Evolutionary conservation across 2,888 invertebrate genomes (phyloP).

Genomic region (Cerastoderma edule): DNA sequence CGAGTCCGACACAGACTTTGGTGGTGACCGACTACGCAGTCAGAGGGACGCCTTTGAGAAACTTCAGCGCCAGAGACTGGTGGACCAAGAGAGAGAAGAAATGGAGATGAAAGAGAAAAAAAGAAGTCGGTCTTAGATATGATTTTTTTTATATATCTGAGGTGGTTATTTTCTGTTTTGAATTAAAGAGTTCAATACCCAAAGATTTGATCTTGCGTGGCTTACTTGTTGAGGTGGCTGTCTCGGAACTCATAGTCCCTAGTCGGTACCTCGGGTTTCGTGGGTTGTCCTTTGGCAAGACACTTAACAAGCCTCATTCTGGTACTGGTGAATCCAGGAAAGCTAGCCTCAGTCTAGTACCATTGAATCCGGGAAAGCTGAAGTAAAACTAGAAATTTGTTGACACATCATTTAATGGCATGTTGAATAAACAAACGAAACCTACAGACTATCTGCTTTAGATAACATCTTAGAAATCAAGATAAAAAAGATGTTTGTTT

Average conservation of each 20-base stretch:
- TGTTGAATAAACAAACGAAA: background rate
- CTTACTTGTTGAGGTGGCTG: too few relatives aligned
- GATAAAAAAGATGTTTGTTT: background rate
- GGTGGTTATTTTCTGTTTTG: background rate
- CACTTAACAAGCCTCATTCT: background rate
- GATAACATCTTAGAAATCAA: background rate
- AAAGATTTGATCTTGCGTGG: too few relatives aligned
- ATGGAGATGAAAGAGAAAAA: conserved; percentile 38
- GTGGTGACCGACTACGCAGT: conserved; percentile 66
- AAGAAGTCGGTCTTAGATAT: conserved; percentile 40
- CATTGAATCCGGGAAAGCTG: too few relatives aligned
- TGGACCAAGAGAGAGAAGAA: conserved; percentile 55
- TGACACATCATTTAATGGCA: background rate
- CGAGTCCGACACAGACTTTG: conserved; percentile 70
- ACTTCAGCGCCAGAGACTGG: conserved; percentile 52
- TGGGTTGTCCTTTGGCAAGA: background rate
- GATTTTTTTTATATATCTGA: background rate
- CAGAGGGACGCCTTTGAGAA: conserved; percentile 70
- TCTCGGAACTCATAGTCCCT: too few relatives aligned
- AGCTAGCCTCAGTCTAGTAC: too few relatives aligned
- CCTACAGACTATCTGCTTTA: background rate
- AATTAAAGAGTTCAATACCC: too few relatives aligned
- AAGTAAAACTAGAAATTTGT: background rate
- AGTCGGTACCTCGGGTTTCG: too few relatives aligned
- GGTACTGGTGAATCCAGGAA: background rate